Percentiles rank a stretch among this genome's conserved stretches.
These are phyloP conservation scores for Lithophane leautieri DNA, from an alignment of 2,888 invertebrate genomes.

Conservation along the genomic window DNA sequence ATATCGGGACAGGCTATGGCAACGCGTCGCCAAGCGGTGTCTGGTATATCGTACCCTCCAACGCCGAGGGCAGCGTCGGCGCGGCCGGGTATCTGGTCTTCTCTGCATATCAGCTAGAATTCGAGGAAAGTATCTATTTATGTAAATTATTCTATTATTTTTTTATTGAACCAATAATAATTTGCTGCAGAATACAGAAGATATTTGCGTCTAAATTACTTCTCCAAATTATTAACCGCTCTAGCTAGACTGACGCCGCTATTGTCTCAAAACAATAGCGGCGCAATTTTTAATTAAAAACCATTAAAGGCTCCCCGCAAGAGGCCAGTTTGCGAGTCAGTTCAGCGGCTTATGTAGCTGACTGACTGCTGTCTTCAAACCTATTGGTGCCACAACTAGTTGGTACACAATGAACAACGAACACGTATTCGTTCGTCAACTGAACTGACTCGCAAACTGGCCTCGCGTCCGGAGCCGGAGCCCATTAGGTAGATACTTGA, in stretches of 20 bases:
- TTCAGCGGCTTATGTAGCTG: background rate
- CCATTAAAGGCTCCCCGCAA: no score
- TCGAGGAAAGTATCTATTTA: background rate
- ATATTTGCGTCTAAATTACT: background rate
- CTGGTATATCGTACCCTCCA: constrained; percentile 80
- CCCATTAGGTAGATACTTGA: no score
- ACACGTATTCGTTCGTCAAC: background rate
- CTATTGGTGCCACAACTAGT: background rate
- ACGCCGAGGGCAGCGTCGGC: constrained; percentile 73
- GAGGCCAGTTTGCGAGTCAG: background rate
- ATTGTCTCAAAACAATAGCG: background rate
- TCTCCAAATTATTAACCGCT: no score
- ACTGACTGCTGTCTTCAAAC: background rate
- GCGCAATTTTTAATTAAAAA: background rate
- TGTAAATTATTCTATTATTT: background rate
- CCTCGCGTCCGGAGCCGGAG: background rate
- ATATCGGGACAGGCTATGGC: constrained; percentile 81
- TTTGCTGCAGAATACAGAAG: background rate
- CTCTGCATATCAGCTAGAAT: constrained; percentile 82
- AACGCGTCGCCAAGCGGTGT: constrained; percentile 82
- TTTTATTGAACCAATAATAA: background rate
- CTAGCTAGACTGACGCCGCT: no score
- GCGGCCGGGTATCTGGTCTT: constrained; percentile 78
- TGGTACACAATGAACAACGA: background rate
- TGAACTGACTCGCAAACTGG: background rate